phyloP scores from a whole-genome alignment of 2,888 invertebrate genomes.

The Pyrocoelia pectoralis region DNA sequence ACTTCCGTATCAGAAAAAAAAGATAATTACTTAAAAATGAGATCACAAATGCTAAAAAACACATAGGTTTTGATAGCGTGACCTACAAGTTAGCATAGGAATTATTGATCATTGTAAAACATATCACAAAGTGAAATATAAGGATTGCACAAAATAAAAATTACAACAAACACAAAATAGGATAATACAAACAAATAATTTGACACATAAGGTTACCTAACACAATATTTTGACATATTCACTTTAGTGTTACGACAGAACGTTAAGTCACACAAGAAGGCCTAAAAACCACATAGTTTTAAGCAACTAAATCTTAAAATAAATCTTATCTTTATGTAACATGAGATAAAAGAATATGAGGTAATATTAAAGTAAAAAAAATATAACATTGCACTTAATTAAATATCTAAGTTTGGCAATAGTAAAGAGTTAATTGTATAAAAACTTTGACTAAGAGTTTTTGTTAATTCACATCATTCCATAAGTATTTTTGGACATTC shows the following conservation, averaged over 20 bases:
- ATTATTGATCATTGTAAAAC: too few relatives aligned
- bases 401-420: conserved; percentile 54
- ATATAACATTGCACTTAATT: conserved; percentile 57
- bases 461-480: conserved; percentile 22
- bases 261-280: conserved; percentile 31
- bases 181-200: not conserved
- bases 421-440: conserved; percentile 41
- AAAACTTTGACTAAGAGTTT: conserved; percentile 37
- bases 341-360: conserved; percentile 49
- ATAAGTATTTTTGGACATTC: conserved; percentile 33
- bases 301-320: conserved; percentile 30
- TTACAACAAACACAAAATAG: not conserved
- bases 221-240: not conserved
- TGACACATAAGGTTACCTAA: not conserved
- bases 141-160: too few relatives aligned
- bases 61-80: too few relatives aligned
- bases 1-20: too few relatives aligned
- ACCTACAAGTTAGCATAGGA: too few relatives aligned
- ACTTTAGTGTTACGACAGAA: too few relatives aligned
- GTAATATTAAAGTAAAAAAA: conserved; percentile 54
- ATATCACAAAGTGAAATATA: too few relatives aligned
- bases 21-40: too few relatives aligned
- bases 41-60: too few relatives aligned
- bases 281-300: conserved; percentile 27
- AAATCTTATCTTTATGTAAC: conserved; percentile 31